phyloP scores from a whole-genome alignment of 1,140 invertebrate species.

The Aphis gossypii region DNA sequence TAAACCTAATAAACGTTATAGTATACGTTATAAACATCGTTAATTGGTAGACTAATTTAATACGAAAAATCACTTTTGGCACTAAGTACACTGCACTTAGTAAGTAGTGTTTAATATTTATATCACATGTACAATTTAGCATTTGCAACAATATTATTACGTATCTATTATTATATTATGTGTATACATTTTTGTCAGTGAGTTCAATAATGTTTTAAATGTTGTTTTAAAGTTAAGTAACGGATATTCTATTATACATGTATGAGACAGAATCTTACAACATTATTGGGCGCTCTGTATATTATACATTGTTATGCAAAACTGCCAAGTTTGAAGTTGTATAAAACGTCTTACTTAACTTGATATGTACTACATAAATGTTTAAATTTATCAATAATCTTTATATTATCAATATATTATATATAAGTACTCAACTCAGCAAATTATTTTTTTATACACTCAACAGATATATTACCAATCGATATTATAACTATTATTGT shows the following conservation, averaged over 20 bases:
- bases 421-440: neutral
- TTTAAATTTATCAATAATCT: neutral
- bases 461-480: neutral
- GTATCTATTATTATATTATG: constrained; percentile 6
- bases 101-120: neutral
- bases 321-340: constrained; percentile 24
- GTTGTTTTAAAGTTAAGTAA: neutral
- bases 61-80: neutral
- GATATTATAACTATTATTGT: neutral
- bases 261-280: too few species aligned
- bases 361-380: neutral
- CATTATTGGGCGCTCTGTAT: neutral
- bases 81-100: neutral
- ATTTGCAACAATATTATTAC: neutral
- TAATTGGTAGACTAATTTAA: neutral
- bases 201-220: neutral
- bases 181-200: neutral
- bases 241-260: neutral
- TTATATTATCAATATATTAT: neutral
- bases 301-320: neutral
- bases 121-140: neutral
- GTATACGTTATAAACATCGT: neutral
- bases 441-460: constrained; percentile 8
- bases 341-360: neutral
- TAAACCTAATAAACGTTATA: neutral